These are phyloP conservation scores for Neosilurus hyrtlii DNA, from an alignment of 2,797 vertebrate genomes.

Conservation along the genomic window DNA sequence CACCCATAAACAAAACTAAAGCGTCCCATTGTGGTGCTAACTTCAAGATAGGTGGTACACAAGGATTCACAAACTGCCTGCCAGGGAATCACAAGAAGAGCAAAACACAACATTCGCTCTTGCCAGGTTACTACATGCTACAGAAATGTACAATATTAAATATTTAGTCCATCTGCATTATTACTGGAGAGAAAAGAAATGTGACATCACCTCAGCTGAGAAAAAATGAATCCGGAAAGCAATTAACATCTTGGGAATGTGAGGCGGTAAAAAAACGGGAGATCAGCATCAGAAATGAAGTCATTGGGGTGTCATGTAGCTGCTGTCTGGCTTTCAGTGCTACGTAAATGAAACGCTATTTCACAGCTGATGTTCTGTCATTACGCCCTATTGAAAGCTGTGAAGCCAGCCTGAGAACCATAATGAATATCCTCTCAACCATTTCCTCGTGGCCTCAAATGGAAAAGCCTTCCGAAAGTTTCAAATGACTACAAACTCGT, in stretches of 20 bases:
- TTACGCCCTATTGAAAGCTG: conserved; percentile 14
- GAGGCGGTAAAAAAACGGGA: conserved; percentile 15
- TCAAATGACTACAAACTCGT: conserved; percentile 23
- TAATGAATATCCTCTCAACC: conserved; percentile 26
- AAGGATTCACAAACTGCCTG: not conserved
- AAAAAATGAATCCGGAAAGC: conserved; percentile 49
- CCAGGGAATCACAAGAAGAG: not conserved
- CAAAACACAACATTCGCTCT: not conserved
- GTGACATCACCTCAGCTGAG: conserved; percentile 38
- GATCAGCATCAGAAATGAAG: not conserved
- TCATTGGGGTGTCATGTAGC: not conserved
- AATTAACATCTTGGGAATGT: conserved; percentile 47
- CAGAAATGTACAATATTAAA: conserved; percentile 14
- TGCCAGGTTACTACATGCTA: not conserved
- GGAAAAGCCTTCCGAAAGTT: conserved; percentile 22
- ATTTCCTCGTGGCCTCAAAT: conserved; percentile 10
- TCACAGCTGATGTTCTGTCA: conserved; percentile 30
- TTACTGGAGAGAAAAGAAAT: conserved; percentile 55
- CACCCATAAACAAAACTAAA: no score
- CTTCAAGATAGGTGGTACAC: not conserved
- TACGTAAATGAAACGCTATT: not conserved
- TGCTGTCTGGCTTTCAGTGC: conserved; percentile 7
- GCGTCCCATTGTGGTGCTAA: not conserved
- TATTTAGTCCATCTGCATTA: conserved; percentile 58
- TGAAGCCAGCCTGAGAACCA: not conserved